Evolutionary conservation across 2,797 vertebrate species (phyloP).

Genomic region (Acestrorhynchus altus): DNA sequence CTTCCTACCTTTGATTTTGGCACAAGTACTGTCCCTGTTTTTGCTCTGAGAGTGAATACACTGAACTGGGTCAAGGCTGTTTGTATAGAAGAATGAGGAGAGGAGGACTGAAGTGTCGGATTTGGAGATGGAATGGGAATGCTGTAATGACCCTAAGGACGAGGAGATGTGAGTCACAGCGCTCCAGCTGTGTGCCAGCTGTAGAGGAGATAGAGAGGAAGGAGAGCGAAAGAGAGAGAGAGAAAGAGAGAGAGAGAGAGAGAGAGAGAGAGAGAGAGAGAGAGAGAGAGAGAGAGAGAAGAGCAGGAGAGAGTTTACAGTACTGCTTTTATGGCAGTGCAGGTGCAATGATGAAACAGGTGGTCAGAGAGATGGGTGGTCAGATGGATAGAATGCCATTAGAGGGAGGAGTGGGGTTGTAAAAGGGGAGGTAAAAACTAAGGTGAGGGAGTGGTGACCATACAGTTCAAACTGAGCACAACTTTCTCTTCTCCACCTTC

Average conservation of each 20-base stretch:
- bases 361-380: conserved; percentile 61
- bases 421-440: conserved; percentile 59
- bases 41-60: not conserved
- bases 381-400: conserved; percentile 59
- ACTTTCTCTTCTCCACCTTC: conserved; percentile 19
- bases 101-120: not conserved
- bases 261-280: conserved; percentile 13
- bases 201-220: conserved; percentile 18
- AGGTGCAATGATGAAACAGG: conserved; percentile 72
- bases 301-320: conserved; percentile 35
- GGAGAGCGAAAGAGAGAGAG: not conserved
- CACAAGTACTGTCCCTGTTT: not conserved
- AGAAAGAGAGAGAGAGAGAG: conserved; percentile 18
- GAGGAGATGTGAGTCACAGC: conserved; percentile 46
- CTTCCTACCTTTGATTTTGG: not conserved
- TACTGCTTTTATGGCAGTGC: conserved; percentile 59
- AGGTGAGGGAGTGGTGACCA: conserved; percentile 21
- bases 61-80: conserved; percentile 17
- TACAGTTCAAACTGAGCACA: conserved; percentile 22
- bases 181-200: conserved; percentile 48
- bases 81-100: not conserved
- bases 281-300: conserved; percentile 16
- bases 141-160: conserved; percentile 46
- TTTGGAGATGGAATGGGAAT: conserved; percentile 36
- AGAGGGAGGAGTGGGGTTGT: conserved; percentile 68